Evolutionary conservation across 2,797 vertebrate species (phyloP).

Genomic region (Ptychobarbus kaznakovi): DNA sequence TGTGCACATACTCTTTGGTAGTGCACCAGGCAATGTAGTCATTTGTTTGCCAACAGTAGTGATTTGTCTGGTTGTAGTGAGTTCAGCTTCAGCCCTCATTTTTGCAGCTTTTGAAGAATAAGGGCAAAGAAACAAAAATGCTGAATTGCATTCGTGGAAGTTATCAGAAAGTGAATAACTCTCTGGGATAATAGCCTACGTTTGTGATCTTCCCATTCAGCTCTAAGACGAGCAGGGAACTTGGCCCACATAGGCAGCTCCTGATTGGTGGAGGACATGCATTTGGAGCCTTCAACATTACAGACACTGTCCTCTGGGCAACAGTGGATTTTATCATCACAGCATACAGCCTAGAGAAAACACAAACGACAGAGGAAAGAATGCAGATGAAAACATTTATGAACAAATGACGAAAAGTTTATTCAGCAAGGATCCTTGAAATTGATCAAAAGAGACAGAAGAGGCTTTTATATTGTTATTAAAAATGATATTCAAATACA

Average conservation of each 20-base stretch:
- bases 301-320: conserved; percentile 82
- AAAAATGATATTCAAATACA: not conserved
- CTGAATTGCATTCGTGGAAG: not conserved
- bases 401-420: not conserved
- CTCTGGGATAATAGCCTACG: conserved; percentile 53
- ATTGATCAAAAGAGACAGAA: too few species aligned
- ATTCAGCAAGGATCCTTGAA: not conserved
- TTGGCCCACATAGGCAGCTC: conserved; percentile 75
- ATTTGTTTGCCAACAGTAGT: conserved; percentile 1
- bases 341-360: conserved; percentile 84
- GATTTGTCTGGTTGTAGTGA: conserved; percentile 7
- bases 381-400: conserved; percentile 19
- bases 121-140: not conserved
- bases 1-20: conserved; percentile 6
- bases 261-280: conserved; percentile 63
- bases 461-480: not conserved
- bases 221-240: conserved; percentile 66
- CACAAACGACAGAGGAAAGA: not conserved
- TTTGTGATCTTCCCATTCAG: conserved; percentile 72
- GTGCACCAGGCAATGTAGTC: not conserved
- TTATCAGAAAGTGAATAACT: not conserved
- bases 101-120: not conserved
- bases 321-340: conserved; percentile 85
- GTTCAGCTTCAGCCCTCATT: not conserved
- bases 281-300: conserved; percentile 73